Conservation (phyloP, 35 echinoderm and acorn worm species). For the Strongylocentrotus purpuratus region DNA sequence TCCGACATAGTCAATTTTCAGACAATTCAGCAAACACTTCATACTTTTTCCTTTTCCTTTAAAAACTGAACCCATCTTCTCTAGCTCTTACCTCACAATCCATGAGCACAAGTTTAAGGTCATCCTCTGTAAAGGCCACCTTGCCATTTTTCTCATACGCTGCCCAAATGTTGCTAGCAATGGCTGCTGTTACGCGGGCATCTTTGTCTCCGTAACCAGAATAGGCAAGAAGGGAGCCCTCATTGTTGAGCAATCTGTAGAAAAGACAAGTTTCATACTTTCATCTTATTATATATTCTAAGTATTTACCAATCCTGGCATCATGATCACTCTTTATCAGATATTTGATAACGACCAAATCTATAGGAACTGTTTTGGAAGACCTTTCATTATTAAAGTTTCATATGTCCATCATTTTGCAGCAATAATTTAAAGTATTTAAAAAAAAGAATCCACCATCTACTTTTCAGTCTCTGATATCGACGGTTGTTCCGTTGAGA, state of each 20-base stretch:
- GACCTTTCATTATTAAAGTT: too few species aligned
- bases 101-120: slow-evolving; percentile 85
- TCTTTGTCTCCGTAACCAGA: slow-evolving; percentile 98
- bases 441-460: neutral
- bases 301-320: too few species aligned
- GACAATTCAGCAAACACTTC: too few species aligned
- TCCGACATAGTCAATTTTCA: too few species aligned
- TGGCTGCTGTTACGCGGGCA: slow-evolving; percentile 89
- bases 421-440: neutral
- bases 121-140: slow-evolving; percentile 88
- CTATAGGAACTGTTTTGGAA: too few species aligned
- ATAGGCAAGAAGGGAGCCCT: slow-evolving; percentile 88
- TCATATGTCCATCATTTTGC: neutral
- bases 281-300: neutral
- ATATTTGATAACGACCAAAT: too few species aligned
- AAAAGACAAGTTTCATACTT: neutral
- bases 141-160: slow-evolving; percentile 99
- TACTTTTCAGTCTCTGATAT: too few species aligned
- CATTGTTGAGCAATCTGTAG: slow-evolving; percentile 79
- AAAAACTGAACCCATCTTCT: too few species aligned
- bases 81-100: slow-evolving; percentile 79
- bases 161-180: slow-evolving; percentile 94
- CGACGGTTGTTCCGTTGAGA: too few species aligned
- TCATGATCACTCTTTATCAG: too few species aligned
- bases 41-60: too few species aligned